Percentiles rank a stretch among this genome's conserved stretches.
These are phyloP conservation scores for Lithophane leautieri DNA, from an alignment of 2,888 invertebrate species.

Conservation along the genomic window DNA sequence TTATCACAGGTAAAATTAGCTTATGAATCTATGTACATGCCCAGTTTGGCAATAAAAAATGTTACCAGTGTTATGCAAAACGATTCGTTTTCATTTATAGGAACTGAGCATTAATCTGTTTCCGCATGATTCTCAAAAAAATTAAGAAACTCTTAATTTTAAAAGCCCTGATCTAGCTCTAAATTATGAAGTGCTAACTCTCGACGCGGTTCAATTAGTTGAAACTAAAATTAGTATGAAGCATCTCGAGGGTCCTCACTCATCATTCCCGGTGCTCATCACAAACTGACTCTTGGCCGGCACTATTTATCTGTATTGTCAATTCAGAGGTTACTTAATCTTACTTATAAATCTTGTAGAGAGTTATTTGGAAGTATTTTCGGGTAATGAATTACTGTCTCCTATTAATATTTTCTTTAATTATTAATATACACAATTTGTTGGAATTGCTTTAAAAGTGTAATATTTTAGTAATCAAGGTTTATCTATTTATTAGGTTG, in stretches of 20 bases:
- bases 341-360: constrained; percentile 41
- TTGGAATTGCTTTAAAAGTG: background rate
- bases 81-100: too few relatives aligned
- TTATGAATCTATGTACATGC: too few relatives aligned
- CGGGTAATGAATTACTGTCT: constrained; percentile 33
- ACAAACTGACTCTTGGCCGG: constrained; percentile 56
- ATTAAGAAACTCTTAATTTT: background rate
- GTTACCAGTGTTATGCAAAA: too few relatives aligned
- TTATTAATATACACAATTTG: background rate
- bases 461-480: background rate
- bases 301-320: constrained; percentile 59
- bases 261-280: constrained; percentile 43
- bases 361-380: constrained; percentile 39
- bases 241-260: constrained; percentile 41
- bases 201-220: constrained; percentile 48
- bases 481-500: background rate
- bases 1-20: too few relatives aligned
- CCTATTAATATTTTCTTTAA: background rate
- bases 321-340: constrained; percentile 38
- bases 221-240: constrained; percentile 61
- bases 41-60: too few relatives aligned
- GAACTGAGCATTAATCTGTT: background rate
- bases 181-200: constrained; percentile 32
- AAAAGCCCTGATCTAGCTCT: constrained; percentile 1
- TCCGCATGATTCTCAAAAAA: background rate